These are phyloP conservation scores for Hozukius guyotensis DNA, from an alignment of 2,797 vertebrate species.

Conservation along the genomic window DNA sequence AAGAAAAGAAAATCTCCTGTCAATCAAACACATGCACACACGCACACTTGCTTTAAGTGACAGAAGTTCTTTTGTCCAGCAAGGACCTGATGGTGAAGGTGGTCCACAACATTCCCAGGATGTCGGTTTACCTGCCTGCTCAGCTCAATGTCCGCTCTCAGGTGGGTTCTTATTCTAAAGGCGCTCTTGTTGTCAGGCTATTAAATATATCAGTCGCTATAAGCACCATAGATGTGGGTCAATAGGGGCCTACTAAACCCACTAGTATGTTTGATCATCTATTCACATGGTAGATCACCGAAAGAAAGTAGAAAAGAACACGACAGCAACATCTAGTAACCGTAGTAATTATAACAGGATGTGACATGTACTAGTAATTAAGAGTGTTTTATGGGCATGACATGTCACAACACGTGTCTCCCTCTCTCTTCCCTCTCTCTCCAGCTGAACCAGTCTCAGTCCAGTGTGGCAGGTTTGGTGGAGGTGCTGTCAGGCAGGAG, in stretches of 20 bases:
- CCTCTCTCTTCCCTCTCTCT: neutral
- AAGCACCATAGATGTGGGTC: no score
- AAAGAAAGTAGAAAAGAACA: no score
- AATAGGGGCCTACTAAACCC: no score
- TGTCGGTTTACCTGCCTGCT: conserved; percentile 79
- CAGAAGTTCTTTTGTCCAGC: conserved; percentile 74
- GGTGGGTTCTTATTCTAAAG: conserved; percentile 60
- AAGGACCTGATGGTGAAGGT: conserved; percentile 83
- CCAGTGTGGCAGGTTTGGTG: conserved; percentile 56
- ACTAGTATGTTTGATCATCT: no score
- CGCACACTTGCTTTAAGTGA: conserved; percentile 1
- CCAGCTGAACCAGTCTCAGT: conserved; percentile 77
- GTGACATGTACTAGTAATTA: neutral
- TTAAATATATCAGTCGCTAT: no score
- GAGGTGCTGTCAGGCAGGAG: conserved; percentile 71
- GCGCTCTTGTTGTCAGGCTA: no score
- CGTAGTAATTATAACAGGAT: no score
- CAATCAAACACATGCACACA: neutral
- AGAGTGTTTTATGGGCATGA: neutral
- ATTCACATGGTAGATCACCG: no score
- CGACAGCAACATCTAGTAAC: no score
- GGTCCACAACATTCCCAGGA: conserved; percentile 80
- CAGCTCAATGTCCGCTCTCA: conserved; percentile 81
- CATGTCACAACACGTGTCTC: neutral
- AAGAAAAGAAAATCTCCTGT: neutral